Percentiles rank a stretch among this genome's conserved stretches.
Evolutionary conservation across 2,113 vertebrate species (phyloP).

Genomic region (Isichthys henryi): DNA sequence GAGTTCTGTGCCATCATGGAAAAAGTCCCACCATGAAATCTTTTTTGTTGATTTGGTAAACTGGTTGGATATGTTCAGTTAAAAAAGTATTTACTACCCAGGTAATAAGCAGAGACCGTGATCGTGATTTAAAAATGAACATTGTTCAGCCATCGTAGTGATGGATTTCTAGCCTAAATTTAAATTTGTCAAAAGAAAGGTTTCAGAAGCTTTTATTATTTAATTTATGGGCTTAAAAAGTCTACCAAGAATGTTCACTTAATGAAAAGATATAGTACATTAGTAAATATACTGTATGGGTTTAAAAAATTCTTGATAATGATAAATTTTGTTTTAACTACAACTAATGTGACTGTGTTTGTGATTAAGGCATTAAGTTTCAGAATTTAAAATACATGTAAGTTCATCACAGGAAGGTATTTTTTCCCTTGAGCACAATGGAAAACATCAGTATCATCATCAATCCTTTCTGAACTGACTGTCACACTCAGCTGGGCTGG

Average conservation of each 20-base stretch:
- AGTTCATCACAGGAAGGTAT: conserved; percentile 24
- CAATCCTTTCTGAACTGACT: conserved; percentile 35
- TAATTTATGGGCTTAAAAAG: conserved; percentile 33
- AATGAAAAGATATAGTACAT: conserved; percentile 39
- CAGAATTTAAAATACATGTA: conserved; percentile 27
- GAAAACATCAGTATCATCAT: conserved; percentile 20
- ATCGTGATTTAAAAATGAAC: neutral
- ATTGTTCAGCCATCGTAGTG: neutral
- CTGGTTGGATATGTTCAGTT: neutral
- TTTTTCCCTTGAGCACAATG: neutral
- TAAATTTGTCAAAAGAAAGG: conserved; percentile 1
- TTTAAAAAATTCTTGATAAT: conserved; percentile 49
- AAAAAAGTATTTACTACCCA: neutral
- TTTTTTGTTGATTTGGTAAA: neutral
- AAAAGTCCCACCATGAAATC: neutral
- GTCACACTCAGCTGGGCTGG: conserved; percentile 28
- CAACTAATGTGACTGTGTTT: conserved; percentile 23
- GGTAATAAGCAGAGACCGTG: neutral
- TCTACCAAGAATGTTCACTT: conserved; percentile 63
- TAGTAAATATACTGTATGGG: conserved; percentile 49
- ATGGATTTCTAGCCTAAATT: neutral
- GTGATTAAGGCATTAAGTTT: conserved; percentile 40
- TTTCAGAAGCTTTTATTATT: conserved; percentile 40
- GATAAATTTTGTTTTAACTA: conserved; percentile 55
- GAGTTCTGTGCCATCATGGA: neutral